phyloP scores from a whole-genome alignment of 1,140 invertebrate genomes.

The Trichonephila inaurata region DNA sequence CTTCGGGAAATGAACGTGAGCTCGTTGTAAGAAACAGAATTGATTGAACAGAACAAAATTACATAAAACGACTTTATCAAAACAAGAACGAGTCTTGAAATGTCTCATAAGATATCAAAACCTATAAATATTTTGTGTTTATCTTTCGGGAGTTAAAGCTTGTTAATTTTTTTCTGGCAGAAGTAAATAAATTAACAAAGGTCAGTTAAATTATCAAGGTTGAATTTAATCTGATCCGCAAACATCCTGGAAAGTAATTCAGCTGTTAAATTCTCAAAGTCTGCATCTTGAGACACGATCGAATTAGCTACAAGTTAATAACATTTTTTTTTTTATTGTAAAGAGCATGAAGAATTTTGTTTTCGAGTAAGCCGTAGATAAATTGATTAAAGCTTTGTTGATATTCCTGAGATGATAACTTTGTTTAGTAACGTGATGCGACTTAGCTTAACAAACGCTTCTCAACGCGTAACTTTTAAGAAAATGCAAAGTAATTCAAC shows the following conservation, averaged over 20 bases:
- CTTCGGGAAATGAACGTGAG: too few species aligned
- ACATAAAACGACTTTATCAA: too few species aligned
- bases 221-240: background rate
- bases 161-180: too few species aligned
- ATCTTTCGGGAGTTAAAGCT: too few species aligned
- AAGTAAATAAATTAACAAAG: background rate
- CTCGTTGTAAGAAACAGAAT: too few species aligned
- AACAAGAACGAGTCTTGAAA: too few species aligned
- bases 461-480: background rate
- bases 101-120: too few species aligned
- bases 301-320: slow-evolving; percentile 4
- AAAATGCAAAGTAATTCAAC: background rate
- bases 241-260: background rate
- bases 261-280: background rate
- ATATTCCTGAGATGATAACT: background rate
- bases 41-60: too few species aligned
- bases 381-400: background rate
- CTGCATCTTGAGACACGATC: background rate
- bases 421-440: background rate
- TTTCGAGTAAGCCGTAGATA: background rate
- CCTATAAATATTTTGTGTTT: too few species aligned
- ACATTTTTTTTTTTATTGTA: background rate
- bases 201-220: background rate
- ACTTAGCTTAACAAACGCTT: background rate
- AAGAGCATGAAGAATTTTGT: background rate